Conservation (phyloP, 2,888 invertebrate species). For the Trichacis sp. region DNA sequence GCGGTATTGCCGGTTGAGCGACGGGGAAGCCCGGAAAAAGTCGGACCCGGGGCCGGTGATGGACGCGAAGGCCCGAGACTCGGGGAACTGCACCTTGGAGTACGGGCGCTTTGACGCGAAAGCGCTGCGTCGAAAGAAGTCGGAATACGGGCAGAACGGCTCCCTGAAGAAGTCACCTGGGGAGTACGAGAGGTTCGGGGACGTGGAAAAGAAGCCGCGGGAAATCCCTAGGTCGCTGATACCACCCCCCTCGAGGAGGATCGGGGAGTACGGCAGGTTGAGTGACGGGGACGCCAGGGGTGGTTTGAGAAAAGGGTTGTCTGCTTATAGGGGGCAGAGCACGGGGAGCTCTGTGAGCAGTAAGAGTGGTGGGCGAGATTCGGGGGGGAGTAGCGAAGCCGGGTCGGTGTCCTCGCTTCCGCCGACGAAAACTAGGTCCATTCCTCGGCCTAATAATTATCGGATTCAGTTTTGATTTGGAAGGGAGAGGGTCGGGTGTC, state of each 20-base stretch:
- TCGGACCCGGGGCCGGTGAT: conserved; percentile 63
- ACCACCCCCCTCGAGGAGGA: conserved; percentile 71
- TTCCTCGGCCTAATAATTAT: conserved; percentile 77
- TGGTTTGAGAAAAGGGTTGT: conserved; percentile 52
- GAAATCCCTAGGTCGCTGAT: conserved; percentile 72
- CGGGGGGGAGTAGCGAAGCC: conserved; percentile 73
- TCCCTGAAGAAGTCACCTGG: conserved; percentile 63
- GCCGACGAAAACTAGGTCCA: conserved; percentile 75
- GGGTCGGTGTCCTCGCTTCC: conserved; percentile 74
- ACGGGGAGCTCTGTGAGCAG: conserved; percentile 66
- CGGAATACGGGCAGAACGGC: conserved; percentile 47
- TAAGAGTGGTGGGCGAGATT: conserved; percentile 71
- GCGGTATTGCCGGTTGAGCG: conserved; percentile 64
- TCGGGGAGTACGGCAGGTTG: conserved; percentile 74
- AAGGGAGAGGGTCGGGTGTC: neutral
- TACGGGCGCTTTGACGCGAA: conserved; percentile 61
- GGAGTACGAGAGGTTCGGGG: conserved; percentile 77
- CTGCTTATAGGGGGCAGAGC: conserved; percentile 59
- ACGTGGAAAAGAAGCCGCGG: conserved; percentile 69
- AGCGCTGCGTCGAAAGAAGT: conserved; percentile 58
- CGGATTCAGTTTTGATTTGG: conserved; percentile 77
- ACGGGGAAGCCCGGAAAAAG: conserved; percentile 63
- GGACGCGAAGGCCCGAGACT: conserved; percentile 65
- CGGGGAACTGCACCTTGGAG: conserved; percentile 61
- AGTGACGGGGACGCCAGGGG: conserved; percentile 70